Conservation (phyloP, 2,113 vertebrate genomes). For the Ptilorrhoa leucosticta region DNA sequence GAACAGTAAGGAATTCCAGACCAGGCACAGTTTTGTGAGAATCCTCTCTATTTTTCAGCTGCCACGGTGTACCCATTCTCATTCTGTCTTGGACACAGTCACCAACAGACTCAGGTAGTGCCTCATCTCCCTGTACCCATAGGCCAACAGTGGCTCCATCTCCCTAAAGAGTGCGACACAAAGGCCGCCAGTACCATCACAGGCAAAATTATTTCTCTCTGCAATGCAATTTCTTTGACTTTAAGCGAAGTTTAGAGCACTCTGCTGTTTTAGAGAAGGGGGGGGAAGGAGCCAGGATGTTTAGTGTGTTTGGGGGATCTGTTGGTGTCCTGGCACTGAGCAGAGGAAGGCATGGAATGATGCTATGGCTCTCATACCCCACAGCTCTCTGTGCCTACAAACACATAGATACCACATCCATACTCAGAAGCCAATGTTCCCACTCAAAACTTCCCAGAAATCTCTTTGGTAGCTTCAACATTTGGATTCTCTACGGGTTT, state of each 20-base stretch:
- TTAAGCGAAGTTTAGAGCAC: not conserved
- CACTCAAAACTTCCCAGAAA: not conserved
- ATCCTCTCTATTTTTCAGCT: not conserved
- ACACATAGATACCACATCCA: not conserved
- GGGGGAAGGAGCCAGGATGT: not conserved
- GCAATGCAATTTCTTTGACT: not conserved
- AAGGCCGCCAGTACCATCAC: not conserved
- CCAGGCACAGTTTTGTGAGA: not conserved
- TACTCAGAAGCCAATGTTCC: not conserved
- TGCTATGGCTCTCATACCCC: not conserved
- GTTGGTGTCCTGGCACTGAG: not conserved
- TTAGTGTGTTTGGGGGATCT: not conserved
- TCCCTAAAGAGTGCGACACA: not conserved
- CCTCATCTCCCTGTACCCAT: not conserved
- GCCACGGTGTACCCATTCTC: not conserved
- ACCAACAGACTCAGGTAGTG: rapidly evolving
- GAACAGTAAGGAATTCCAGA: not conserved
- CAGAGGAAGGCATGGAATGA: not conserved
- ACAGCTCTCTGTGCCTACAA: not conserved
- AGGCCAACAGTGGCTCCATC: not conserved
- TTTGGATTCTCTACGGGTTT: not conserved
- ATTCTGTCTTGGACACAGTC: not conserved
- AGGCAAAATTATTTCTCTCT: not conserved
- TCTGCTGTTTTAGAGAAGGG: not conserved
- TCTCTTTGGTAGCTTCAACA: not conserved